Conservation (phyloP, 2,797 vertebrate genomes). For the Pantherophis vulpinus region DNA sequence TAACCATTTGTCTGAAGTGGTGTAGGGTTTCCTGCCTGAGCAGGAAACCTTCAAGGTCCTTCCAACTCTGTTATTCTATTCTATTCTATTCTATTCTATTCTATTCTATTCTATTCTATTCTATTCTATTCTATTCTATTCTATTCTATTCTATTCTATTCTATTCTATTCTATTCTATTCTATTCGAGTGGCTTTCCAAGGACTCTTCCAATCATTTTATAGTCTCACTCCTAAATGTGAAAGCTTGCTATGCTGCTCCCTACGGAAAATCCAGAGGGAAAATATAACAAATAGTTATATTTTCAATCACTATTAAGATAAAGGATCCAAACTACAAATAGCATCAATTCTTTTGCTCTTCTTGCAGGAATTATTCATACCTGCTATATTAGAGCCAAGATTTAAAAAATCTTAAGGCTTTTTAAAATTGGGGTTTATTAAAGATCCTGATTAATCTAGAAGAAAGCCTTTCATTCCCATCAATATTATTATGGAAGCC, state of each 20-base stretch:
- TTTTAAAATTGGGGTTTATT: neutral
- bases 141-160: too few relatives aligned
- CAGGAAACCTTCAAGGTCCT: too few relatives aligned
- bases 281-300: neutral
- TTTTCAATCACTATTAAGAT: neutral
- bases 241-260: neutral
- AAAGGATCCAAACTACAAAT: neutral
- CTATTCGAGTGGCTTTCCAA: neutral
- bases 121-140: too few relatives aligned
- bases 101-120: too few relatives aligned
- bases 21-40: too few relatives aligned
- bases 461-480: neutral
- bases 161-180: too few relatives aligned
- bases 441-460: neutral
- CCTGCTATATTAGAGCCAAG: neutral
- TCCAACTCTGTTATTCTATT: too few relatives aligned
- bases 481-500: neutral
- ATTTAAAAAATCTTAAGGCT: neutral
- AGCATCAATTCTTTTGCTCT: neutral
- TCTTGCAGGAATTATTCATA: neutral
- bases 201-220: neutral
- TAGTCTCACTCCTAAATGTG: too few relatives aligned
- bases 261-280: neutral
- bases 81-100: too few relatives aligned
- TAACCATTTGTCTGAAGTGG: too few relatives aligned